Evolutionary conservation across 2,113 vertebrate species (phyloP).

Genomic region (Malurus cyaneus): DNA sequence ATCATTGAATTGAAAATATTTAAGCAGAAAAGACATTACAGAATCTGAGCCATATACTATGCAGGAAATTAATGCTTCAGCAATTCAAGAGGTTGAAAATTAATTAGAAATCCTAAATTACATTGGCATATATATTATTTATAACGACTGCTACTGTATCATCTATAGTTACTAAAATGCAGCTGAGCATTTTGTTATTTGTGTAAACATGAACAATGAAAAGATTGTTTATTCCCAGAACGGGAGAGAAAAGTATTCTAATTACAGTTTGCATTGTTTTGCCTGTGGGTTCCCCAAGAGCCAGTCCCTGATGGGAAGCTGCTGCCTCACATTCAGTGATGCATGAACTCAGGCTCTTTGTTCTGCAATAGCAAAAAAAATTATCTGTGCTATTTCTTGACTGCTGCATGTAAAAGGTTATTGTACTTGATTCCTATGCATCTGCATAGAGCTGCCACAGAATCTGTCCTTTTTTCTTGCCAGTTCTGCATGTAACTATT

Average conservation of each 20-base stretch:
- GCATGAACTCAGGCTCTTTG: conserved; percentile 22
- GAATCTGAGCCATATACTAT: not conserved
- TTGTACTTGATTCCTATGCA: conserved; percentile 39
- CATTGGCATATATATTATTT: conserved; percentile 38
- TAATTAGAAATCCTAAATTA: conserved; percentile 38
- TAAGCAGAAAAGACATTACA: not conserved
- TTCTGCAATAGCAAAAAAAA: not conserved
- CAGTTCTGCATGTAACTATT: not conserved
- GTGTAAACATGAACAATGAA: conserved; percentile 58
- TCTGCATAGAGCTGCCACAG: conserved; percentile 49
- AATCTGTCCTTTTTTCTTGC: conserved; percentile 7
- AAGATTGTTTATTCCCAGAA: conserved; percentile 46
- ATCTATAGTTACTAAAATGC: not conserved
- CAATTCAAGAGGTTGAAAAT: not conserved
- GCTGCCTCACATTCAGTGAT: conserved; percentile 7
- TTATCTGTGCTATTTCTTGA: not conserved
- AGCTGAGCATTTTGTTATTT: conserved; percentile 59
- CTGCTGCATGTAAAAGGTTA: conserved; percentile 16
- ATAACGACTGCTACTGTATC: conserved; percentile 20
- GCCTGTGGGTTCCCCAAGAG: conserved; percentile 40
- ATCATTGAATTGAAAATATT: conserved; percentile 1
- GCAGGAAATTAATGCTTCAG: not conserved
- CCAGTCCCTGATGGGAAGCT: conserved; percentile 13
- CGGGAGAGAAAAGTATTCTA: conserved; percentile 13
- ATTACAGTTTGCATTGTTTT: conserved; percentile 44